phyloP scores from a whole-genome alignment of 2,113 vertebrate genomes.

The Ciconia stormi region DNA sequence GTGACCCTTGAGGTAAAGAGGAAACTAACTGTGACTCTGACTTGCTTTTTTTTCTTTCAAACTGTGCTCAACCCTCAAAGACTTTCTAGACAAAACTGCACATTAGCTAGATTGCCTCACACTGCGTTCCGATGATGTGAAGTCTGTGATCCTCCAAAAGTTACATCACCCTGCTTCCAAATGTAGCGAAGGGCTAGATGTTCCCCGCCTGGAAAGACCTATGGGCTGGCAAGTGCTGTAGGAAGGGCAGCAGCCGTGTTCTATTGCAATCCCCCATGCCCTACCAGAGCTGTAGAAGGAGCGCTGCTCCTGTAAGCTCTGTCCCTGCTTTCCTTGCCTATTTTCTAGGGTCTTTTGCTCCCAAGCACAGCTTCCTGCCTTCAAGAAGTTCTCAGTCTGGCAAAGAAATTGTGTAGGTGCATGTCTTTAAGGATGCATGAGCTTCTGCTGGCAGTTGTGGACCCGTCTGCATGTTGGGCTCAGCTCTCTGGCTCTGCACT shows the following conservation, averaged over 20 bases:
- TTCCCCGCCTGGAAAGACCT: constrained; percentile 4
- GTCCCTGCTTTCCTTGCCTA: not conserved
- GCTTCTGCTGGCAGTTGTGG: not conserved
- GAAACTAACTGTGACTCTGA: constrained; percentile 3
- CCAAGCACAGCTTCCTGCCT: not conserved
- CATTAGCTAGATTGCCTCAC: constrained; percentile 48
- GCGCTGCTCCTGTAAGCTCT: not conserved
- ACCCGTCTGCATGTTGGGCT: not conserved
- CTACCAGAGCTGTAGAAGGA: not conserved
- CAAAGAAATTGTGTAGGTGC: not conserved
- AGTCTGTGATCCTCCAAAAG: constrained; percentile 2
- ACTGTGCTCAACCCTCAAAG: not conserved
- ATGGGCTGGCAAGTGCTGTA: not conserved
- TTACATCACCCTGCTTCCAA: not conserved
- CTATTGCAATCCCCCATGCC: not conserved
- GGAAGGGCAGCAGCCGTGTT: not conserved
- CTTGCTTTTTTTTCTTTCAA: not conserved
- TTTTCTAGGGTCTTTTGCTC: not conserved
- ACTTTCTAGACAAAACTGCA: constrained; percentile 9
- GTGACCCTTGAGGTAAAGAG: not conserved
- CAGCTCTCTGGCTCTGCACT: not conserved
- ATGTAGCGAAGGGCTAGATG: not conserved
- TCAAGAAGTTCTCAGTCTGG: not conserved
- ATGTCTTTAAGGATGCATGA: not conserved
- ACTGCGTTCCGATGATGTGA: not conserved